Conservation (phyloP, 2,888 invertebrate species). For the Drosophila pseudotalamancana region DNA sequence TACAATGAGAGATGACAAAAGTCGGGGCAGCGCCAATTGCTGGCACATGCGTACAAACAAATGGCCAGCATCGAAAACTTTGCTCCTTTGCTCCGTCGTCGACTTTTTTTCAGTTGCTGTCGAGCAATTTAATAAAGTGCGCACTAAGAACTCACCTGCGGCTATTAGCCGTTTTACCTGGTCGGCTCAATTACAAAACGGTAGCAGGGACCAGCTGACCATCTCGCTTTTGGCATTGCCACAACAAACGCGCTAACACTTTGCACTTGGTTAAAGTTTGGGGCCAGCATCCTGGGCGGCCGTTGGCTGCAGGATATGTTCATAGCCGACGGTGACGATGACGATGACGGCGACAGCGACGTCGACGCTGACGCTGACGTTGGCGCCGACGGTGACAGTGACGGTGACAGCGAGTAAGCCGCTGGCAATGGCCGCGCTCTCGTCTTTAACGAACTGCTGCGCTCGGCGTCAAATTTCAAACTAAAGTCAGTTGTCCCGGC, state of each 20-base stretch:
- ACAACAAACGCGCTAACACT: conserved; percentile 26
- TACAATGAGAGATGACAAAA: conserved; percentile 5
- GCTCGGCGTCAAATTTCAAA: conserved; percentile 76
- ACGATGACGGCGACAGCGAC: conserved; percentile 11
- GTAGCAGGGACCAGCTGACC: conserved; percentile 3
- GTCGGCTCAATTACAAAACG: neutral
- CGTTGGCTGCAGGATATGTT: conserved; percentile 47
- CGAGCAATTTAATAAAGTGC: conserved; percentile 33
- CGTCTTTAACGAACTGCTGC: conserved; percentile 60
- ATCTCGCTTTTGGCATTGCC: neutral
- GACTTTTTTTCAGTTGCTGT: conserved; percentile 18
- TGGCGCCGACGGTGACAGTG: conserved; percentile 18
- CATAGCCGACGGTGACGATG: conserved; percentile 4
- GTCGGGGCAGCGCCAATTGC: conserved; percentile 18
- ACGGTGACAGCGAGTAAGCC: conserved; percentile 24
- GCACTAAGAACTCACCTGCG: conserved; percentile 46
- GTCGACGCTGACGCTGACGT: conserved; percentile 20
- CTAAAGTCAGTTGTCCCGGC: conserved; percentile 68
- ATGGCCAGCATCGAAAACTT: conserved; percentile 12
- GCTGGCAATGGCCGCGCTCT: conserved; percentile 59
- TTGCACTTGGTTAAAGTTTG: conserved; percentile 23
- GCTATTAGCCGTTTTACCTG: conserved; percentile 24
- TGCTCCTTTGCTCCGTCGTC: conserved; percentile 7
- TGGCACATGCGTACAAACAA: conserved; percentile 70
- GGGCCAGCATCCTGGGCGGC: conserved; percentile 34